Evolutionary conservation across 2,113 vertebrate genomes (phyloP), one percentile per base, ranked within the genome.

Genomic region (Vulpes vulpes): DNA sequence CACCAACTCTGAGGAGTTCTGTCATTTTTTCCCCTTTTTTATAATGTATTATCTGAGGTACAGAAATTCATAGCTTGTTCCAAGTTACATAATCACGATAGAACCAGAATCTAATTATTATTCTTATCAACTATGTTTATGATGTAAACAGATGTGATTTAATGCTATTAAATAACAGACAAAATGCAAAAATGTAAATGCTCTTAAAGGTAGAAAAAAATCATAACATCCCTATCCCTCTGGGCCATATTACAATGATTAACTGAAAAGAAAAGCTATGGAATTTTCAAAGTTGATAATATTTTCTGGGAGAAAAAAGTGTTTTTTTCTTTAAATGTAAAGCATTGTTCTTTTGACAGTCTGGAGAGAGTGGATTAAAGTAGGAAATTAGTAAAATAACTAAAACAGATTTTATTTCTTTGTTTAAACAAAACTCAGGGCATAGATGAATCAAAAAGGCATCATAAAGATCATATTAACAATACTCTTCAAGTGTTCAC

Each of bases 21-120:
- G 11, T 51, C 43, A 3, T 85, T n/a, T 27, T 69, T 32, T 38
- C 22, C 35, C 55, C 22, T 7, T 69, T 71, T 69, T 74, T 69
- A 69, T 6, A 80, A 69, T 87, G 62, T 86, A 57, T 94, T 32
- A 67, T 19, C 30, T 11, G 67, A 89, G 62, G 51, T 83, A 74
- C 11, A 82, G n/a, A 95, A 92, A 76, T 92, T 51, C 0, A 14
- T 51, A 86, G 53, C 15, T 96, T 51, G 3, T 73, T 94, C 76
- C 8, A 96, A 89, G n/a, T 82, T 55, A 87, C 7, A 67, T 65
- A 35, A 81, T 30, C 14, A 51, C 43, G 6, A 3, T 27, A 67
- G 76, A 88, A 67, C n/a, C 10, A 25, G 67, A 59, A 92, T 80
- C 62, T 89, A 88, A 89, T 73, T 87, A 53, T 49, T 91, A 62